Conservation (phyloP, 2,888 invertebrate species). For the Zygogramma bicolorata region DNA sequence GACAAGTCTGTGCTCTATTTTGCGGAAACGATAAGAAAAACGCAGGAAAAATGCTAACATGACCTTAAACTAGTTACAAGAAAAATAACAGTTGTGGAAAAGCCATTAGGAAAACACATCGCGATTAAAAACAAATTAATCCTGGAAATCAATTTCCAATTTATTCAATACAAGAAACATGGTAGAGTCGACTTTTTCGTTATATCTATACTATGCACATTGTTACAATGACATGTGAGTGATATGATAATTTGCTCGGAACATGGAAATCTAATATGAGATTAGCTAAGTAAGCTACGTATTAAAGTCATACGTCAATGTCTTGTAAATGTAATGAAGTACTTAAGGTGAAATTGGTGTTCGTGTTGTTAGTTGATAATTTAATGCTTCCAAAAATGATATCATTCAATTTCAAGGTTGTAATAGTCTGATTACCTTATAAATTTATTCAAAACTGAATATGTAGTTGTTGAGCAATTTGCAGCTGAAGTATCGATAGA, state of each 20-base stretch:
- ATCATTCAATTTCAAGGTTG: constrained; percentile 15
- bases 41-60: too few species aligned
- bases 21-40: too few species aligned
- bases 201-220: not conserved
- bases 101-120: not conserved
- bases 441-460: not conserved
- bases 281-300: constrained; percentile 34
- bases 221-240: constrained; percentile 21
- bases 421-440: not conserved
- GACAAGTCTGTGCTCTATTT: too few species aligned
- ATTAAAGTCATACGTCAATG: constrained; percentile 20
- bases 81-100: not conserved
- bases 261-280: constrained; percentile 26
- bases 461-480: not conserved
- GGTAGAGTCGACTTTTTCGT: not conserved
- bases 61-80: too few species aligned
- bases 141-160: not conserved
- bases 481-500: too few species aligned
- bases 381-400: constrained; percentile 15
- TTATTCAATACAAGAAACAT: not conserved
- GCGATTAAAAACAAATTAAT: not conserved
- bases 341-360: constrained; percentile 33
- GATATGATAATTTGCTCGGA: constrained; percentile 29
- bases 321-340: constrained; percentile 27
- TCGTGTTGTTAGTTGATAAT: constrained; percentile 31